A percentile compares a stretch with the other conserved stretches of the same genome.
Conservation (phyloP, 2,113 vertebrate genomes). For the Eolophus roseicapilla region DNA sequence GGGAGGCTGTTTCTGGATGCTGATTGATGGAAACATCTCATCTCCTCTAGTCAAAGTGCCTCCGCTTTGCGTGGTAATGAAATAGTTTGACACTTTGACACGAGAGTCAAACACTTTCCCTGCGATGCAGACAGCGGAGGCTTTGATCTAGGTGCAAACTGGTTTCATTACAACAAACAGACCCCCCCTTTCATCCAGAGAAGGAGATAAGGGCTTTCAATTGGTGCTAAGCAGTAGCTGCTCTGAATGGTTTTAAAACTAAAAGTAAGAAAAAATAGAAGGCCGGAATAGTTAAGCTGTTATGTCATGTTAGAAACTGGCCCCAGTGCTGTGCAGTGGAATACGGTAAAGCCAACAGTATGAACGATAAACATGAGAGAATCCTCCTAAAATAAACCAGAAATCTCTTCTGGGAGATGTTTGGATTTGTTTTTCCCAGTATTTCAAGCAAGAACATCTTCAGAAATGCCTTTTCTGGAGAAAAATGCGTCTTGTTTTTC, state of each 20-base stretch:
- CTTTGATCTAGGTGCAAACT: constrained; percentile 60
- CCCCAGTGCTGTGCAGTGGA: not conserved
- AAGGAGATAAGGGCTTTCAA: constrained; percentile 1
- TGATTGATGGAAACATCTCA: constrained; percentile 55
- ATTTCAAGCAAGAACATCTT: not conserved
- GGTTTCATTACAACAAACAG: constrained; percentile 31
- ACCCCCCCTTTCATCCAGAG: not conserved
- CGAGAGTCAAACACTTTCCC: constrained; percentile 5
- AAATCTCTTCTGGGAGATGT: not conserved
- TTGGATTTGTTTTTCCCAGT: not conserved
- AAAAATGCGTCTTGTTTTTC: not conserved
- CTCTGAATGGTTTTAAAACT: not conserved
- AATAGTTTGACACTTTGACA: constrained; percentile 62
- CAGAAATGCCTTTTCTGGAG: not conserved
- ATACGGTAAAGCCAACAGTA: not conserved
- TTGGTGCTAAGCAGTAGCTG: not conserved
- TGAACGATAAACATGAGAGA: not conserved
- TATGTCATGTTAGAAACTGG: not conserved
- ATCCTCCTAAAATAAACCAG: not conserved
- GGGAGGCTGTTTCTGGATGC: constrained; percentile 30
- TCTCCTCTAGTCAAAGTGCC: constrained; percentile 48
- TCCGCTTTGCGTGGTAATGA: constrained; percentile 27
- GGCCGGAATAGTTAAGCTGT: not conserved
- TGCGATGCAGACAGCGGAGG: not conserved
- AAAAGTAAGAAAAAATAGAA: not conserved